A percentile compares a stretch with the other conserved stretches of the same genome.
These are phyloP conservation scores for Ryuthela nishihirai DNA, from an alignment of 2,888 invertebrate species.

Conservation along the genomic window DNA sequence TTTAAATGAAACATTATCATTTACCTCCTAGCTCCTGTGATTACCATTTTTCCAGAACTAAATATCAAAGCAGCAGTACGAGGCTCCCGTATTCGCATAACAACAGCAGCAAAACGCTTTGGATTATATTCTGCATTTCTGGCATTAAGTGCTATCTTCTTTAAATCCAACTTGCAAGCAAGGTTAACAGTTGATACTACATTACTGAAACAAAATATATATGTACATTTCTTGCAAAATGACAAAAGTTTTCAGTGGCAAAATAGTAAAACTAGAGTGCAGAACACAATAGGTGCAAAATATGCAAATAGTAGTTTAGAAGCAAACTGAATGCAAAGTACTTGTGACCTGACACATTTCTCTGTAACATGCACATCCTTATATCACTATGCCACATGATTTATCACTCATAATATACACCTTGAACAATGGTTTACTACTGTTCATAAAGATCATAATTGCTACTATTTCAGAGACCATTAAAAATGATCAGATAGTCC, in stretches of 20 bases:
- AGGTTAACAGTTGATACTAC: constrained; percentile 58
- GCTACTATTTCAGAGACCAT: too few relatives aligned
- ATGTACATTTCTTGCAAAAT: too few relatives aligned
- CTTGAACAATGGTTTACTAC: too few relatives aligned
- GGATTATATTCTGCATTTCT: constrained; percentile 60
- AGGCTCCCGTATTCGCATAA: constrained; percentile 58
- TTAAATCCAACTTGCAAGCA: constrained; percentile 55
- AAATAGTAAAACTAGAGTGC: too few relatives aligned
- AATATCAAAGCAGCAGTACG: constrained; percentile 59
- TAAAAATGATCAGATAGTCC: too few relatives aligned
- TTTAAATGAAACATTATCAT: neutral
- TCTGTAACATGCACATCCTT: too few relatives aligned
- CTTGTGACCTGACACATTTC: too few relatives aligned
- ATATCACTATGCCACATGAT: too few relatives aligned
- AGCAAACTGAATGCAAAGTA: neutral
- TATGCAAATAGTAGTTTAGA: neutral
- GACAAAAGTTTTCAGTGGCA: too few relatives aligned
- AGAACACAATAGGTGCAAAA: too few relatives aligned
- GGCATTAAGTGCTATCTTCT: constrained; percentile 57
- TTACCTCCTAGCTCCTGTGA: constrained; percentile 57
- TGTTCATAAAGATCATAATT: too few relatives aligned
- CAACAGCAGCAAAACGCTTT: constrained; percentile 59
- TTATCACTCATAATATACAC: too few relatives aligned
- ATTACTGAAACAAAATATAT: constrained; percentile 48
- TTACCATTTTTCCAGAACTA: constrained; percentile 59